Evolutionary conservation across 2,113 vertebrate genomes (phyloP), one percentile per base, ranked within the genome.

Genomic region (Paraplagusia blochii): DNA sequence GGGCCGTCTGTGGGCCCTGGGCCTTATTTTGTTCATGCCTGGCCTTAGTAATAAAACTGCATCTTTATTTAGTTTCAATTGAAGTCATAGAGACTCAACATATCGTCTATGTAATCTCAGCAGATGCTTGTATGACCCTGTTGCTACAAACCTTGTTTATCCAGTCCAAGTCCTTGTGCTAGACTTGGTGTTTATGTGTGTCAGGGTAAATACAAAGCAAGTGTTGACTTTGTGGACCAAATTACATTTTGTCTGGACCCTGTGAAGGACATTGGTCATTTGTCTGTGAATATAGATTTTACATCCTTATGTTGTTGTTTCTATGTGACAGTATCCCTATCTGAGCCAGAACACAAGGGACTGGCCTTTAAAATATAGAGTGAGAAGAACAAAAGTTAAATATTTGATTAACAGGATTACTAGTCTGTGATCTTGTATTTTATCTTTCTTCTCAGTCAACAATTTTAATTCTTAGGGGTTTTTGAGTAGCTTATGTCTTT

Each of bases 91-190:
- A 11, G 13, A 40, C 38, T 40, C 11, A 40, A 40, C 13, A 13
- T 40, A 5, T 40, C 12, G 10, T 40, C 4, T 7, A 38, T 38
- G 36, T 58, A 56, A 43, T 42, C 17, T 45, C 18, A 53, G 35
- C 44, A 12, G 36, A 54, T 15, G 29, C 53, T 67, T n/a, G n/a
- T 49, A 29, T 68, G 59, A 67, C 58, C 58, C 2, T n/a, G 9
- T 56, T 11, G 5, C 18, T 54, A 14, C 35, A 22, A 42, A 59
- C 71, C 17, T 18, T 34, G 35, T n/a, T 44, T 29, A 29, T 44
- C 38, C 17, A 13, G 12, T 42, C 43, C 1, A 42, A 16, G 56
- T 57, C 16, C 14, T 35, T 46, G 19, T 18, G 42, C 1, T 7
- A 40, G 44, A 29, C 6, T 29, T 29, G 22, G 22, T 6, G 22